phyloP scores from a whole-genome alignment of 2,888 invertebrate species.

The Coecobrya sp. region DNA sequence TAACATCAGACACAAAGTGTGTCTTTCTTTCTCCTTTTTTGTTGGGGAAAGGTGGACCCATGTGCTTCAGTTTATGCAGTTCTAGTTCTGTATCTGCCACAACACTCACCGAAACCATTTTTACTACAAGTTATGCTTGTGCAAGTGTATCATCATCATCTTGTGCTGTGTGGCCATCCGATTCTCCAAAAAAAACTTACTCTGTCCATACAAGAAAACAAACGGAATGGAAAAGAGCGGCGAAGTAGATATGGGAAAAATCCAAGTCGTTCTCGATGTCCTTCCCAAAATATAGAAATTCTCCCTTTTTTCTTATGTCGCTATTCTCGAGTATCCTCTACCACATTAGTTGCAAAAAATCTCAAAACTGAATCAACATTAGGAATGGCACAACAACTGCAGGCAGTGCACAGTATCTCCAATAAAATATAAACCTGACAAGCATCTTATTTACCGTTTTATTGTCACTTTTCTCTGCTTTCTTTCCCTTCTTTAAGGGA shows the following conservation, averaged over 20 bases:
- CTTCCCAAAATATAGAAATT: background rate
- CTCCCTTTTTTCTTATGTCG: background rate
- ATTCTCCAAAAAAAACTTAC: background rate
- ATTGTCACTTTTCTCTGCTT: slow-evolving; percentile 4
- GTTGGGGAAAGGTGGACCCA: background rate
- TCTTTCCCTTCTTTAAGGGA: background rate
- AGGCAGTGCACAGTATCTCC: background rate
- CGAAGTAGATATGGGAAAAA: background rate
- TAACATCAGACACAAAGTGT: background rate
- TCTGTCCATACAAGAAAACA: background rate
- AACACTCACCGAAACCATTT: background rate
- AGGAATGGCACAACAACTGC: background rate
- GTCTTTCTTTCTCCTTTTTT: background rate
- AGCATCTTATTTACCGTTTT: background rate
- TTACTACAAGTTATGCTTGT: background rate
- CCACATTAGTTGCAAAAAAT: background rate
- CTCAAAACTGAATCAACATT: background rate
- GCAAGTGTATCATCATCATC: background rate
- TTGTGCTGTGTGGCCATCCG: background rate
- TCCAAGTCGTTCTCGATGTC: background rate
- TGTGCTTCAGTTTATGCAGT: background rate
- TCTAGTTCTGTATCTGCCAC: background rate
- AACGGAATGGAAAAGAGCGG: background rate
- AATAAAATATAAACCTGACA: slow-evolving; percentile 33
- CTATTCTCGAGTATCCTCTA: background rate